Conservation (phyloP, 2,888 invertebrate species). For the Scaptomyza parva region DNA sequence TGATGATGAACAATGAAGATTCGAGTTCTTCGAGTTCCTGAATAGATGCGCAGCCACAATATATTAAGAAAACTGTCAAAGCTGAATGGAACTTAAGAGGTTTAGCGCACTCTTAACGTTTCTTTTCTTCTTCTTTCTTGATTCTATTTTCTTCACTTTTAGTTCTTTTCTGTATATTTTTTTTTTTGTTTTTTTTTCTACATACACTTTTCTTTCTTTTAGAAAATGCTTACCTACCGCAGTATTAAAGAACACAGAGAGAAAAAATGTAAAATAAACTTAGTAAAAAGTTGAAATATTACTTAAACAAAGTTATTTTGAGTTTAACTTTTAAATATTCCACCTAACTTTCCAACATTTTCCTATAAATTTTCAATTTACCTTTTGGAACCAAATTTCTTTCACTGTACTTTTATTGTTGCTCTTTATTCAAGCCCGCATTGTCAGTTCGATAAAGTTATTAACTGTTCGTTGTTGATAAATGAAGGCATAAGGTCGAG, state of each 20-base stretch:
- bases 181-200: constrained; percentile 22
- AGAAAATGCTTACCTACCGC: constrained; percentile 65
- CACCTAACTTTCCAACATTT: too few species aligned
- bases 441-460: constrained; percentile 60
- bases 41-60: constrained; percentile 70
- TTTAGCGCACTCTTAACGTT: constrained; percentile 74
- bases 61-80: constrained; percentile 77
- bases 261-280: too few species aligned
- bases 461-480: constrained; percentile 62
- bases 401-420: constrained; percentile 3
- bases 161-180: constrained; percentile 23
- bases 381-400: too few species aligned
- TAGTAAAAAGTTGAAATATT: too few species aligned
- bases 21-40: constrained; percentile 39
- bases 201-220: constrained; percentile 32
- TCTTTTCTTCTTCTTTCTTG: constrained; percentile 19
- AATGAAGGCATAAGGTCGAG: constrained; percentile 45
- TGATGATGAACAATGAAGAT: constrained; percentile 67
- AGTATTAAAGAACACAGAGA: constrained; percentile 14
- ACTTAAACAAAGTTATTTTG: too few species aligned
- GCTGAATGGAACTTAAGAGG: constrained; percentile 80
- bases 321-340: too few species aligned
- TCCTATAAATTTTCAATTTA: too few species aligned
- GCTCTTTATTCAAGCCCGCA: constrained; percentile 62
- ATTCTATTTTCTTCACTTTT: background rate